A percentile compares a stretch with the other conserved stretches of the same genome.
phyloP scores from a whole-genome alignment of 2,797 vertebrate species.

The Paguma larvata region DNA sequence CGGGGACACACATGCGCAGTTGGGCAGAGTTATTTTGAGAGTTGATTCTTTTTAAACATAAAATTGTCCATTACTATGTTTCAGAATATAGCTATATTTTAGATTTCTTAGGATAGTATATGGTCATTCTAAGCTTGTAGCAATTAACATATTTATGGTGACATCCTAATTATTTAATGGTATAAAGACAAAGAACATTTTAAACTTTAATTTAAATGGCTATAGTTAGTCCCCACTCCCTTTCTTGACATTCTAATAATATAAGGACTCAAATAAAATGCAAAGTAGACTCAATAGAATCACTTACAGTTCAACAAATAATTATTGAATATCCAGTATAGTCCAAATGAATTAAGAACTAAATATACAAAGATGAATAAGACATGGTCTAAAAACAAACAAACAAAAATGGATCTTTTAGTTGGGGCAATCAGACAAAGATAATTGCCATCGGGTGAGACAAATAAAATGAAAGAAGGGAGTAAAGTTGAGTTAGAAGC shows the following conservation, averaged over 20 bases:
- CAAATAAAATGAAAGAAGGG: not conserved
- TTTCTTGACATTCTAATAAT: conserved; percentile 19
- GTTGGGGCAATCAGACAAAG: not conserved
- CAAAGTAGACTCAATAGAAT: not conserved
- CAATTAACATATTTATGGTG: not conserved
- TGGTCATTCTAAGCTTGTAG: conserved; percentile 28
- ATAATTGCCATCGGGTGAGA: not conserved
- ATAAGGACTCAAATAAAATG: not conserved
- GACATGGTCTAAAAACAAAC: not conserved
- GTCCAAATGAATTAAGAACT: conserved; percentile 4
- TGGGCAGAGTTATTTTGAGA: not conserved
- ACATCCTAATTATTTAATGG: not conserved
- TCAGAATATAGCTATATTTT: conserved; percentile 6
- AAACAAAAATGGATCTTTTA: not conserved
- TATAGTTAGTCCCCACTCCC: not conserved
- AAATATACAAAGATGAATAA: not conserved
- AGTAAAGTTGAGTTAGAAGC: not conserved
- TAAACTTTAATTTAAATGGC: not conserved
- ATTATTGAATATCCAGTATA: not conserved
- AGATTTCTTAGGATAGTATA: conserved; percentile 40
- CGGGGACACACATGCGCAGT: not conserved
- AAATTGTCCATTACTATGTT: rapidly evolving
- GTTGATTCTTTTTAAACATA: rapidly evolving
- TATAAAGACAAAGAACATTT: not conserved
- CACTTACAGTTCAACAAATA: not conserved